These are phyloP conservation scores for Sarcophaga variegata DNA, from an alignment of 2,888 invertebrate species.

Conservation along the genomic window DNA sequence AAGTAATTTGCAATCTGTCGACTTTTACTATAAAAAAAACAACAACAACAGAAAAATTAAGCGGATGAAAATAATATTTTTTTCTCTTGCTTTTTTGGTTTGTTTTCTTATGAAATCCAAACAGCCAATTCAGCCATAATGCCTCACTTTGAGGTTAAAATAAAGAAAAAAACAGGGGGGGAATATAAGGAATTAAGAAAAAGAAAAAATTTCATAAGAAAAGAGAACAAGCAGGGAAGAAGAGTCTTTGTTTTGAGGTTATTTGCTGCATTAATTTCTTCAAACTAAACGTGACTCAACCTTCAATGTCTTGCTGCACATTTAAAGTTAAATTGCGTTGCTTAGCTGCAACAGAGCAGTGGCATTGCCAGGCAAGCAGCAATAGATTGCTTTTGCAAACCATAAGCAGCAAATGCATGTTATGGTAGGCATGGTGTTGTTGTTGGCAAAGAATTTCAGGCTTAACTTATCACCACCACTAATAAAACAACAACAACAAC, in stretches of 20 bases:
- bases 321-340: slow-evolving; percentile 28
- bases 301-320: slow-evolving; percentile 49
- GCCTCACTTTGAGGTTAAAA: slow-evolving; percentile 34
- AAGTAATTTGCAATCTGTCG: slow-evolving; percentile 73
- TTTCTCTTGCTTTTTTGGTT: slow-evolving; percentile 10
- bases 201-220: slow-evolving; percentile 1
- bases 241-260: background rate
- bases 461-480: background rate
- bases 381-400: slow-evolving; percentile 27
- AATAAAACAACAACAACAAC: slow-evolving; percentile 25
- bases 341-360: slow-evolving; percentile 12
- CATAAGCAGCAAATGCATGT: slow-evolving; percentile 5
- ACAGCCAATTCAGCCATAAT: slow-evolving; percentile 53
- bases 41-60: slow-evolving; percentile 51
- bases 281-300: slow-evolving; percentile 72
- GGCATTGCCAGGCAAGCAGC: background rate
- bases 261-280: slow-evolving; percentile 48
- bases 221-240: background rate
- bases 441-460: slow-evolving; percentile 53
- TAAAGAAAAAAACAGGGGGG: slow-evolving; percentile 23
- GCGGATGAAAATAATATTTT: slow-evolving; percentile 55
- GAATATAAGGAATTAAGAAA: background rate
- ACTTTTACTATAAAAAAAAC: slow-evolving; percentile 54
- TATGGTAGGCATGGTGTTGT: background rate
- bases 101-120: slow-evolving; percentile 48